phyloP scores from a whole-genome alignment of 2,888 invertebrate species.

The Oeneis ivallda region DNA sequence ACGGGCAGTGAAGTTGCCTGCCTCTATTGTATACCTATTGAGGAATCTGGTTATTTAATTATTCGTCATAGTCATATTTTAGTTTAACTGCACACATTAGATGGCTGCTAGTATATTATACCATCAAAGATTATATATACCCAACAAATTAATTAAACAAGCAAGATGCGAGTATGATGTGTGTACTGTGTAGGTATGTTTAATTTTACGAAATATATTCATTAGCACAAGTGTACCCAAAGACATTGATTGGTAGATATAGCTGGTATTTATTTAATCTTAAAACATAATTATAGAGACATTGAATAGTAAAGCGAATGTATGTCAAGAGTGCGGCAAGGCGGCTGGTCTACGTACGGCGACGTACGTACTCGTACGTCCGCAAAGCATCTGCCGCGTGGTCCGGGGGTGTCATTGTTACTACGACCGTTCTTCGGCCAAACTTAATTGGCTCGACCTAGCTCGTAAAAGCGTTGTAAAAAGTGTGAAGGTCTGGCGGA shows the following conservation, averaged over 20 bases:
- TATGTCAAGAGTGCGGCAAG: constrained; percentile 70
- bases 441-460: constrained; percentile 79
- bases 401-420: constrained; percentile 60
- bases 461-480: constrained; percentile 80
- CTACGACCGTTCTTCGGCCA: constrained; percentile 61
- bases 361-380: constrained; percentile 48
- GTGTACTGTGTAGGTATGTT: neutral
- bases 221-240: constrained; percentile 33
- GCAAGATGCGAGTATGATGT: too few relatives aligned
- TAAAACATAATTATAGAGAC: constrained; percentile 60
- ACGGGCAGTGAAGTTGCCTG: too few relatives aligned
- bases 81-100: too few relatives aligned
- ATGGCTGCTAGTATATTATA: too few relatives aligned
- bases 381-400: constrained; percentile 48
- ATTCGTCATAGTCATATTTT: too few relatives aligned
- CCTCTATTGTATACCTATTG: too few relatives aligned
- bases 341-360: constrained; percentile 54
- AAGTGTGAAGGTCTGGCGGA: constrained; percentile 80
- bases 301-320: constrained; percentile 65
- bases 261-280: constrained; percentile 43
- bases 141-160: too few relatives aligned
- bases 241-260: constrained; percentile 41
- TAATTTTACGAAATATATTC: neutral
- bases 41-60: too few relatives aligned
- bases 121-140: too few relatives aligned